A percentile compares a stretch with the other conserved stretches of the same genome.
Evolutionary conservation across 2,888 invertebrate genomes (phyloP).

Genomic region (Opisthograptis luteolata): DNA sequence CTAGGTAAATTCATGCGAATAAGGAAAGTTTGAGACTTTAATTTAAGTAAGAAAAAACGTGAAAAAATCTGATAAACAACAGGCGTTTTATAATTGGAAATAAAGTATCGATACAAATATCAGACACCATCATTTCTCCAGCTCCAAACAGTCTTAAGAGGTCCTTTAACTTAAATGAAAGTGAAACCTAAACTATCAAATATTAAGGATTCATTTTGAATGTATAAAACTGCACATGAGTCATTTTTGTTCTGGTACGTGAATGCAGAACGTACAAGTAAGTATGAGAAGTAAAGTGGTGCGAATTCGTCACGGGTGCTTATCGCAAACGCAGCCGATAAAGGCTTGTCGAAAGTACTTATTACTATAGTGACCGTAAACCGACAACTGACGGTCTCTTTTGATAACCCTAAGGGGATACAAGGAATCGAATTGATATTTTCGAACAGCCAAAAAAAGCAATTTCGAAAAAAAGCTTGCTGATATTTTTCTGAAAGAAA

Average conservation of each 20-base stretch:
- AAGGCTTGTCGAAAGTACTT: conserved; percentile 75
- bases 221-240: neutral
- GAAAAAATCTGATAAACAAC: conserved; percentile 59
- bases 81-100: conserved; percentile 73
- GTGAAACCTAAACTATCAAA: neutral
- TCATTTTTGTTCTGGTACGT: conserved; percentile 20
- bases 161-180: neutral
- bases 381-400: conserved; percentile 63
- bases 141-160: neutral
- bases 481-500: conserved; percentile 22
- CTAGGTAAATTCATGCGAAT: neutral
- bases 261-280: conserved; percentile 31
- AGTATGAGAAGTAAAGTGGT: conserved; percentile 57
- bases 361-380: conserved; percentile 70
- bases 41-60: conserved; percentile 38
- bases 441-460: conserved; percentile 1
- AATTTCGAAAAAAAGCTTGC: neutral
- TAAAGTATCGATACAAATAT: conserved; percentile 75
- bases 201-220: conserved; percentile 3
- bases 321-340: conserved; percentile 80
- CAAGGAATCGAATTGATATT: conserved; percentile 15
- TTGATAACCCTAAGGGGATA: conserved; percentile 47
- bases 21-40: conserved; percentile 9
- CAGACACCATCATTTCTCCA: conserved; percentile 52
- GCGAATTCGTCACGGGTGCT: conserved; percentile 83